Percentiles rank a stretch among this genome's conserved stretches.
phyloP scores from a whole-genome alignment of 1,140 invertebrate genomes.

The Matsumurasca onukii region DNA sequence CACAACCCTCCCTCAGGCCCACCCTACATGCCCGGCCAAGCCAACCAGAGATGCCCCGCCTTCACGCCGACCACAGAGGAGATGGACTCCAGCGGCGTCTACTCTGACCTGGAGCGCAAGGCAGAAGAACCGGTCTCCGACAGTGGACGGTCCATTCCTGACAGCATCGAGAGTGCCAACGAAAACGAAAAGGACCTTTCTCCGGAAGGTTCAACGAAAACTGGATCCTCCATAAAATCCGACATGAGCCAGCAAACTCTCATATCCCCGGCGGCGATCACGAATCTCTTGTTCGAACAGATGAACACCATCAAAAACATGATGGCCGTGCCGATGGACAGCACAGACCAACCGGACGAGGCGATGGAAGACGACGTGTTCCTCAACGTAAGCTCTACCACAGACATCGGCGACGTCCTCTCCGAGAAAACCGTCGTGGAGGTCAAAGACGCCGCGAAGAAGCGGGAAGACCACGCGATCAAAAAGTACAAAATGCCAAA shows the following conservation, averaged over 20 bases:
- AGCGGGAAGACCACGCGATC: conserved; percentile 41
- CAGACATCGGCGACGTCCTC: conserved; percentile 8
- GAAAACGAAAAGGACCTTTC: conserved; percentile 29
- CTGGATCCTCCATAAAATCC: conserved; percentile 38
- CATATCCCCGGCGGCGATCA: conserved; percentile 40
- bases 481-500: conserved; percentile 78
- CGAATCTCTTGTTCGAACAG: conserved; percentile 36
- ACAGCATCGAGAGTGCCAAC: conserved; percentile 42
- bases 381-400: conserved; percentile 6
- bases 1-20: background rate
- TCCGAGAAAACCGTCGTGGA: conserved; percentile 12
- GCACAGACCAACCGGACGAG: conserved; percentile 47
- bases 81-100: conserved; percentile 85
- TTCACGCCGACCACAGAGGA: conserved; percentile 58
- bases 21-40: conserved; percentile 29
- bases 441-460: conserved; percentile 29
- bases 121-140: conserved; percentile 41
- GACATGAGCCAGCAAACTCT: conserved; percentile 47
- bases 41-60: conserved; percentile 49
- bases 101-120: conserved; percentile 76
- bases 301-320: conserved; percentile 45
- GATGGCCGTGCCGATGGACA: conserved; percentile 30
- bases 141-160: conserved; percentile 34
- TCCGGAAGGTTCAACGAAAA: conserved; percentile 39
- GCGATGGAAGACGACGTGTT: conserved; percentile 8